Base-by-base conservation (phyloP, 2,113 vertebrate genomes). In the Erythrocebus patas region DNA sequence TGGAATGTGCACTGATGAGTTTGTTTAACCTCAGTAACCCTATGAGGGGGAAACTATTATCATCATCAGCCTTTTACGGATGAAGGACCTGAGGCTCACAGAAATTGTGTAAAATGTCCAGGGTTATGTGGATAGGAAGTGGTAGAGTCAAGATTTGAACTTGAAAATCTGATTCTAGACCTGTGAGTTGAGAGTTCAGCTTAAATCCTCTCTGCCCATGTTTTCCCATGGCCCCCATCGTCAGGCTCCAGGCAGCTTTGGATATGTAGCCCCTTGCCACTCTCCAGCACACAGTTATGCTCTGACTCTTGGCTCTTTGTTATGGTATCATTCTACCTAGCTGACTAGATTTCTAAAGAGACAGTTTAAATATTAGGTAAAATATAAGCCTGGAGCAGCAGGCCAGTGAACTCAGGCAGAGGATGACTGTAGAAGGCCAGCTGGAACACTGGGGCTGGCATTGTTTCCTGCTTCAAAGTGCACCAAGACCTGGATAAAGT, bases 121-220 rank as follows among this genome's bases (percentile, higher is more conserved):
- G 50, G 18, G 6, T 50, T 57, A 66, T 48, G 8, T 16, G 70
- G n/a, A 18, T 89, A 79, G 35, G 4, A 80, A 64, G 43, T 22
- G 61, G 25, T 40, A 78, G 32, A 86, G 52, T 61, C 32, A 80
- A 85, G 50, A 70, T 64, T 55, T 95, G 87, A 96, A 90, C 10
- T 43, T 84, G n/a, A 7, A 23, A 40, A 48, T 93, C 32, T 96
- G 88, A 96, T 87, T 96, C 64, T 66, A 90, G 32, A 89, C 32
- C 20, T 57, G 35, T 70, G 82, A 89, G 23, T 35, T 91, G 82
- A 89, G 82, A 88, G 68, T 73, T 81, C 17, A 76, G 61, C 64
- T 91, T 89, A 61, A 38, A 68, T 86, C 88, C 52, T 85, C 59
- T 78, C 72, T 81, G n/a, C 20, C 10, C 25, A 7, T 55, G 18